Evolutionary conservation across 1,140 invertebrate species (phyloP), one percentile per base, ranked within the genome.

Genomic region (Drosophila tropicalis): DNA sequence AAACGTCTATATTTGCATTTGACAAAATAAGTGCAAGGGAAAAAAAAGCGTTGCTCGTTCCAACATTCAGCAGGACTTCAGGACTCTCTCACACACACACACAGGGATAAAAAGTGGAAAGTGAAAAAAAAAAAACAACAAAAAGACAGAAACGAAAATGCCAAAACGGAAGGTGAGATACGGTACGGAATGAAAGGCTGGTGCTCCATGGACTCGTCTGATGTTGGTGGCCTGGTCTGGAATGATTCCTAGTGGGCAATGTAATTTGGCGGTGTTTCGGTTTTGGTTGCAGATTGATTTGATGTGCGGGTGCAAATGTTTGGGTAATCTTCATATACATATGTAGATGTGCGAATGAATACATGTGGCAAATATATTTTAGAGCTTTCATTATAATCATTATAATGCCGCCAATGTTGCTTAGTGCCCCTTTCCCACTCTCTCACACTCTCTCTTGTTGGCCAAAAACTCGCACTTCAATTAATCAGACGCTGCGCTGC

Each of bases 1-100:
- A 80, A 80, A 81, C 70, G 81, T 84, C 81, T 84, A 84, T 84
- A 84, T 85, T 87, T 86, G 83, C 83, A 86, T 86, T 87, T 86
- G 82, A 86, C 85, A 89, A 89, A 90, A 89, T 81, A 89, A 90
- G 85, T 81, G 81, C 81, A 90, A 68, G 80, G 73, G 67, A 32
- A 76, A 69, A 69, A 67, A 74, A 76, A 62, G 65, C 72, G 64
- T 68, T 62, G 68, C 75, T 69, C 68, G 67, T 79, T 55, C 58
- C 17, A 51, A 19, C 17, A 51, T 51, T 51, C 44, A 51, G 44
- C 68, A 73, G 75, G 75, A 77, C 56, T 34, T 58, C 34, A 58
- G 56, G 32, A 58, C 44, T 4, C 40, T 1, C 2, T 7, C 13
- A 57, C 74, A 76, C 64, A 60, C 54, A 76, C 51, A 66, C 73